Evolutionary conservation across 2,113 vertebrate species (phyloP), one percentile per base, ranked within the genome.

Genomic region (Pseudorasbora parva): DNA sequence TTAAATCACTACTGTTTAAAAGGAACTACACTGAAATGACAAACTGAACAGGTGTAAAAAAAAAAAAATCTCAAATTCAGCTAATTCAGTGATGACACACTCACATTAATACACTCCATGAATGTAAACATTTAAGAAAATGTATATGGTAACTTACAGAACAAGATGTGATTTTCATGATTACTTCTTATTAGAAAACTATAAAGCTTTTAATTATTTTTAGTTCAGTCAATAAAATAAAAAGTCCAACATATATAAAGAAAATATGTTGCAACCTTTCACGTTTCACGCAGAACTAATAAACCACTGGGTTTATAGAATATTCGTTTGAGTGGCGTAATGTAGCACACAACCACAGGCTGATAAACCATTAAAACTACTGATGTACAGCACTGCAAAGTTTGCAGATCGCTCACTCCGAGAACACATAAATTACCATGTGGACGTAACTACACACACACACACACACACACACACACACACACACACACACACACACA

Each of bases 341-440:
- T 69, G 56, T 71, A 60, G 56, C 66, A 82, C 49, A 78, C 82
- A 82, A 82, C 85, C 82, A 68, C 74, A 78, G 75, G 56, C 71
- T 47, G 74, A n/a, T 33, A 60, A 76, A 68, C 54, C 66, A 73
- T 68, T 74, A 71, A 74, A 87, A 86, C 54, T 78, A 49, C 76
- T 78, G 56, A 87, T 82, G 43, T 78, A 71, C 62, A 76, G 71
- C 78, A 69, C 47, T 78, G 84, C 74, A 82, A 84, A 86, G 76
- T 87, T 81, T 85, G 51, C 83, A 41, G 79, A 43, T 79, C 80
- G 56, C 56, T 79, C 25, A 27, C 30, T 8, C 82, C n/a, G 75
- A 74, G 69, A 77, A 80, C 21, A 47, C 47, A 69, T 57, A 68
- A 87, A 83, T 81, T 84, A 85, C 62, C 81, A 83, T 72, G 51